Percentiles rank a stretch among this genome's conserved stretches.
Evolutionary conservation across 2,888 invertebrate genomes (phyloP).

Genomic region (Polia nebulosa): DNA sequence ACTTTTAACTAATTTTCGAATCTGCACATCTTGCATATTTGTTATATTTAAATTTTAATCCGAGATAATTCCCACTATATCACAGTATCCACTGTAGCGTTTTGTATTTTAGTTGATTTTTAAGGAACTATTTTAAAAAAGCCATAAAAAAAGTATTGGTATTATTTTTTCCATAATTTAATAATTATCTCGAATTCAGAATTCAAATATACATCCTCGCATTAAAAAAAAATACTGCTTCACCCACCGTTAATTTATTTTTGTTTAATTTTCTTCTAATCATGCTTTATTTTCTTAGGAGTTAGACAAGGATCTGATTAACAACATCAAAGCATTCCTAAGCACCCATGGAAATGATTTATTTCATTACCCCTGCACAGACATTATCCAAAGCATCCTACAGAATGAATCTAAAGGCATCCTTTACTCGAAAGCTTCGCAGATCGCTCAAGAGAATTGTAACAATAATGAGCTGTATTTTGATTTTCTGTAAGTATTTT

Average conservation of each 20-base stretch:
- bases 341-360: conserved; percentile 92
- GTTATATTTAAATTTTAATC: too few species aligned
- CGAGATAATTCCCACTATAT: too few species aligned
- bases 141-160: too few species aligned
- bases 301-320: conserved; percentile 84
- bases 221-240: conserved; percentile 12
- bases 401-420: conserved; percentile 91
- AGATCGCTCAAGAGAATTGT: conserved; percentile 86
- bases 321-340: conserved; percentile 91
- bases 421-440: conserved; percentile 90
- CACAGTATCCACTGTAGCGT: too few species aligned
- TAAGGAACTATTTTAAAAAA: too few species aligned
- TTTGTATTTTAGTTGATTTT: too few species aligned
- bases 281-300: conserved; percentile 76
- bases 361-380: conserved; percentile 91
- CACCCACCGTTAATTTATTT: neutral
- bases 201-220: too few species aligned
- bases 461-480: conserved; percentile 91
- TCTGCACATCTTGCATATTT: too few species aligned
- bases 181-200: too few species aligned
- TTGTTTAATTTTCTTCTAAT: conserved; percentile 37
- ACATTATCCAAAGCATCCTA: conserved; percentile 93
- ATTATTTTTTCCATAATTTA: too few species aligned
- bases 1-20: too few species aligned
- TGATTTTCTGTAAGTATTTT: conserved; percentile 85